Percentiles rank a stretch among this genome's conserved stretches.
phyloP scores from a whole-genome alignment of 2,888 invertebrate species.

The Aplocera efformata region DNA sequence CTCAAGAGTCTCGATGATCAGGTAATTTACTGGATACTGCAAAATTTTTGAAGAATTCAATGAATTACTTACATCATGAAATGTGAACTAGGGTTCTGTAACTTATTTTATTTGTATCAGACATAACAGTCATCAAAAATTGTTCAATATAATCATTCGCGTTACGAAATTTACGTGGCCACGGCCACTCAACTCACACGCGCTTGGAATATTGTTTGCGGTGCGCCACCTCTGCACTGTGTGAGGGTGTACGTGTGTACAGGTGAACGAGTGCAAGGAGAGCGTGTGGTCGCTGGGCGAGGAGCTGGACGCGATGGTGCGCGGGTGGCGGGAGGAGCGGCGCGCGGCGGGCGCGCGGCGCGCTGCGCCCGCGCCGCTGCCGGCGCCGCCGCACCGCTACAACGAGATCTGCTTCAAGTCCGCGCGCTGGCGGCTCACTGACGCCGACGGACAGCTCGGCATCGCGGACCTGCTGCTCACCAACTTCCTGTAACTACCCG shows the following conservation, averaged over 20 bases:
- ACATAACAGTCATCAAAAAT: too few relatives aligned
- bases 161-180: too few relatives aligned
- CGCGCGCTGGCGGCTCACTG: constrained; percentile 98
- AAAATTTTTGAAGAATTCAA: neutral
- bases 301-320: constrained; percentile 96
- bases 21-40: constrained; percentile 52
- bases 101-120: too few relatives aligned
- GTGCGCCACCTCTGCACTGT: neutral
- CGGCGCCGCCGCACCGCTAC: constrained; percentile 86
- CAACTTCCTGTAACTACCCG: constrained; percentile 90
- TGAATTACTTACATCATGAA: too few relatives aligned
- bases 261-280: constrained; percentile 94
- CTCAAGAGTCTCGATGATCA: constrained; percentile 86
- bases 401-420: constrained; percentile 97
- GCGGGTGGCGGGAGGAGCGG: constrained; percentile 90
- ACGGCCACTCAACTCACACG: too few relatives aligned
- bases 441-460: constrained; percentile 98
- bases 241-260: constrained; percentile 8
- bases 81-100: too few relatives aligned
- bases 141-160: too few relatives aligned
- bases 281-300: constrained; percentile 92
- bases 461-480: constrained; percentile 97
- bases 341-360: constrained; percentile 86
- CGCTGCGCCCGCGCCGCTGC: constrained; percentile 81
- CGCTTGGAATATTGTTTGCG: neutral